These are phyloP conservation scores for Elmis aenea DNA, from an alignment of 2,888 invertebrate genomes.

Conservation along the genomic window DNA sequence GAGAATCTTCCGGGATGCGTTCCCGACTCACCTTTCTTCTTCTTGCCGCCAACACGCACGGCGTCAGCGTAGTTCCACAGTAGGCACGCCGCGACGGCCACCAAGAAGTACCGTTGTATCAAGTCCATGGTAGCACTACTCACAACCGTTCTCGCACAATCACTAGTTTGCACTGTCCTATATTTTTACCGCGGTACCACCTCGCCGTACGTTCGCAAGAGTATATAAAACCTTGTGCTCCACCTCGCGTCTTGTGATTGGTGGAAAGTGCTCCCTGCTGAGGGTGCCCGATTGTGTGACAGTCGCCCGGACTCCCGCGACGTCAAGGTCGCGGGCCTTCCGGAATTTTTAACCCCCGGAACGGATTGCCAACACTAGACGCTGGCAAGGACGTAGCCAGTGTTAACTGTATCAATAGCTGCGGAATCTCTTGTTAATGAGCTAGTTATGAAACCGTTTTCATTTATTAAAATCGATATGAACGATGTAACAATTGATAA, in stretches of 20 bases:
- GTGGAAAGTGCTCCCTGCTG: slow-evolving; percentile 6
- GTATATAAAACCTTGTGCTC: slow-evolving; percentile 64
- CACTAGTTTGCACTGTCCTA: slow-evolving; percentile 48
- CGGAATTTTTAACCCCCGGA: slow-evolving; percentile 21
- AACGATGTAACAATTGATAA: too few species aligned
- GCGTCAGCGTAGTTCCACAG: slow-evolving; percentile 23
- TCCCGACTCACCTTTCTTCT: slow-evolving; percentile 34
- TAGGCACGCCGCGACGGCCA: slow-evolving; percentile 23
- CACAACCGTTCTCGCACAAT: slow-evolving; percentile 31
- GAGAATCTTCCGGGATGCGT: slow-evolving; percentile 9
- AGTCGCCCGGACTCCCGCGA: slow-evolving; percentile 13
- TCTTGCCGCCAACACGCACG: slow-evolving; percentile 29
- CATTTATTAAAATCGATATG: too few species aligned
- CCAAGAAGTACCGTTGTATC: slow-evolving; percentile 27
- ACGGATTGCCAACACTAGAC: slow-evolving; percentile 10
- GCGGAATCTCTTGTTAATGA: too few species aligned
- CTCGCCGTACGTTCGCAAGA: slow-evolving; percentile 56
- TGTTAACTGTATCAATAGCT: too few species aligned
- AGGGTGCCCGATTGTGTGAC: slow-evolving; percentile 4
- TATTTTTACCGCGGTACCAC: slow-evolving; percentile 60
- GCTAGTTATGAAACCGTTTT: too few species aligned
- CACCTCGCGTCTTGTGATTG: slow-evolving; percentile 37
- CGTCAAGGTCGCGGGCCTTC: slow-evolving; percentile 31
- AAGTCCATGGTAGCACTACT: slow-evolving; percentile 28
- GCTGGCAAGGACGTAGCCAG: slow-evolving; percentile 20